Percentiles rank a stretch among this genome's conserved stretches.
Conservation (phyloP, 2,113 vertebrate species). For the Dolichotis patagonum region DNA sequence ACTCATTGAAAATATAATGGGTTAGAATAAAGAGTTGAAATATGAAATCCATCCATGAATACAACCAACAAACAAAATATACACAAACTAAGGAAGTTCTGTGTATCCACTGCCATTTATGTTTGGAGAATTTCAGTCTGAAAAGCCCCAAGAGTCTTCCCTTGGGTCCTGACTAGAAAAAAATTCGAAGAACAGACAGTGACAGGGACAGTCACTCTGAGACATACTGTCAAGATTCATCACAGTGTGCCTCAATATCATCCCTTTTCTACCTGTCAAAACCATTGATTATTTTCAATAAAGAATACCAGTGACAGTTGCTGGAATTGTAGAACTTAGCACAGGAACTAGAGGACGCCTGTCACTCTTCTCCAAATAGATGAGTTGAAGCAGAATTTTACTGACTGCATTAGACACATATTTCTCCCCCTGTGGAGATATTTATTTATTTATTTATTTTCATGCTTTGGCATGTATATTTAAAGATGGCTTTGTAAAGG, state of each 20-base stretch:
- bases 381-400: slow-evolving; percentile 70
- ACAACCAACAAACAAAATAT: slow-evolving; percentile 66
- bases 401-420: slow-evolving; percentile 31
- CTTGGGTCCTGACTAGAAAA: slow-evolving; percentile 54
- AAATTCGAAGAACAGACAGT: slow-evolving; percentile 77
- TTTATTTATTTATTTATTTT: no score
- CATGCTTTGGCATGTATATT: background rate
- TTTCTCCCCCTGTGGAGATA: background rate
- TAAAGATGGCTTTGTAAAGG: slow-evolving; percentile 68
- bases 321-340: slow-evolving; percentile 74
- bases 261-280: slow-evolving; percentile 83
- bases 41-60: slow-evolving; percentile 69
- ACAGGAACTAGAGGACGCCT: slow-evolving; percentile 74
- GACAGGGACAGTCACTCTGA: slow-evolving; percentile 79
- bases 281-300: slow-evolving; percentile 87
- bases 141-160: slow-evolving; percentile 73
- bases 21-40: slow-evolving; percentile 83
- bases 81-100: slow-evolving; percentile 3
- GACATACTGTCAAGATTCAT: slow-evolving; percentile 82
- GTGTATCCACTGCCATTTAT: background rate
- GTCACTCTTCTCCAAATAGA: slow-evolving; percentile 83
- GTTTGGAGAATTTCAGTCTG: slow-evolving; percentile 54
- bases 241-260: slow-evolving; percentile 77
- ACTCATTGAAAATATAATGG: slow-evolving; percentile 64
- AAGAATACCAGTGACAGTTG: slow-evolving; percentile 81